Conservation (phyloP, 2,797 vertebrate genomes). For the Limnodromus scolopaceus region DNA sequence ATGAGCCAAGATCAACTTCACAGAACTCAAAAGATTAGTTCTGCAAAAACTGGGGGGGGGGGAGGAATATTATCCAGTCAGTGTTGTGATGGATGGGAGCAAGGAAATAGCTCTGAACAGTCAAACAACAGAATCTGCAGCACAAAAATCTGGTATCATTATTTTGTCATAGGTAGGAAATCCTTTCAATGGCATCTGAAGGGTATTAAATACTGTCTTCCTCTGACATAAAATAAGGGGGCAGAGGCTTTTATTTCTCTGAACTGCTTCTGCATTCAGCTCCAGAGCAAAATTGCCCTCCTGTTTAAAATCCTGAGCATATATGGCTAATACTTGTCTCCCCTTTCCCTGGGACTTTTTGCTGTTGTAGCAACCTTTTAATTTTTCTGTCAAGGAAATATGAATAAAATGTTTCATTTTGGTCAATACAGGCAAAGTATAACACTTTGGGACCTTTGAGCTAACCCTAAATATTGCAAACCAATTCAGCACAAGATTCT, state of each 20-base stretch:
- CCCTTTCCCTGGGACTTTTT: background rate
- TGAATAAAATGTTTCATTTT: background rate
- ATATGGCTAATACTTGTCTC: background rate
- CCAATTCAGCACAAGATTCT: background rate
- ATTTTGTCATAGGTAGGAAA: background rate
- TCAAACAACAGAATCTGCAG: background rate
- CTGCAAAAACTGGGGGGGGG: background rate
- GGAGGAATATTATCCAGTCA: background rate
- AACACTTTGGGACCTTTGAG: background rate
- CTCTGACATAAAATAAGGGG: background rate
- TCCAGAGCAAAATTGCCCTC: background rate
- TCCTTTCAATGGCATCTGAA: background rate
- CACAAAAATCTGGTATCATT: background rate
- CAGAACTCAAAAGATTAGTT: slow-evolving; percentile 42
- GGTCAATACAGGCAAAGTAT: background rate
- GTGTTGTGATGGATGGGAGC: background rate
- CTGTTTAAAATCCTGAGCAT: background rate
- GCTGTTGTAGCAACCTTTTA: background rate
- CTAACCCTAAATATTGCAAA: background rate
- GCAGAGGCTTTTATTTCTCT: background rate
- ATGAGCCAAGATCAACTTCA: slow-evolving; percentile 61
- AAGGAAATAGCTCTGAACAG: slow-evolving; percentile 7
- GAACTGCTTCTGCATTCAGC: background rate
- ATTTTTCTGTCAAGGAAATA: background rate
- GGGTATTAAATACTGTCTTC: background rate